Conservation (phyloP, 2,888 invertebrate genomes). For the Onthophagus sagittarius region DNA sequence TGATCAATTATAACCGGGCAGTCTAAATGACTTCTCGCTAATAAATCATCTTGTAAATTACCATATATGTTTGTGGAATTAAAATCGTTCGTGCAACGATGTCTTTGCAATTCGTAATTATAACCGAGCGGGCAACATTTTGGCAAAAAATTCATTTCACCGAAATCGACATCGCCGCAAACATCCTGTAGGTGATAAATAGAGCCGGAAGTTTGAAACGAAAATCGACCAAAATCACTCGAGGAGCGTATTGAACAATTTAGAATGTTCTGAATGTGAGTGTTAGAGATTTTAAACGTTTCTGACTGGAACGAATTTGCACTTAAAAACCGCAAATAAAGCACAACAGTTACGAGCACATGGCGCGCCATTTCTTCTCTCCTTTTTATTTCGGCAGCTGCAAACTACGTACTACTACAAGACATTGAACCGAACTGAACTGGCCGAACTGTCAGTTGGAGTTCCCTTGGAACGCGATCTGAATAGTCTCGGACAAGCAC, state of each 20-base stretch:
- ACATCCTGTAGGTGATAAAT: background rate
- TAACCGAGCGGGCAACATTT: slow-evolving; percentile 29
- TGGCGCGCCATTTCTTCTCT: background rate
- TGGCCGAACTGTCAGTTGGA: background rate
- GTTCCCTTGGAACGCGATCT: background rate
- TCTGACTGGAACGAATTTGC: background rate
- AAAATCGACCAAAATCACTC: background rate
- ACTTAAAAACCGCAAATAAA: background rate
- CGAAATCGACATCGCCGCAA: background rate
- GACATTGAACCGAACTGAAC: background rate
- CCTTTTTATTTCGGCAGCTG: background rate
- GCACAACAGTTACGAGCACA: background rate
- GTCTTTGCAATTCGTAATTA: slow-evolving; percentile 18
- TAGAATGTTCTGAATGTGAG: background rate
- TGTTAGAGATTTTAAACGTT: background rate
- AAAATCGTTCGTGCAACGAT: background rate
- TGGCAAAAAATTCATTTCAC: slow-evolving; percentile 15
- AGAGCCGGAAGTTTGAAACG: background rate
- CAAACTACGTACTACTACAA: background rate
- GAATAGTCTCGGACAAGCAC: background rate
- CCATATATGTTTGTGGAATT: background rate
- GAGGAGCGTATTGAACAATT: background rate
- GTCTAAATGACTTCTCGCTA: background rate
- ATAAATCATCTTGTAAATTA: background rate
- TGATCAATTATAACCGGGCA: background rate